Evolutionary conservation across 2,797 vertebrate species (phyloP), one percentile per base, ranked within the genome.

Genomic region (Nyctalus aviator): DNA sequence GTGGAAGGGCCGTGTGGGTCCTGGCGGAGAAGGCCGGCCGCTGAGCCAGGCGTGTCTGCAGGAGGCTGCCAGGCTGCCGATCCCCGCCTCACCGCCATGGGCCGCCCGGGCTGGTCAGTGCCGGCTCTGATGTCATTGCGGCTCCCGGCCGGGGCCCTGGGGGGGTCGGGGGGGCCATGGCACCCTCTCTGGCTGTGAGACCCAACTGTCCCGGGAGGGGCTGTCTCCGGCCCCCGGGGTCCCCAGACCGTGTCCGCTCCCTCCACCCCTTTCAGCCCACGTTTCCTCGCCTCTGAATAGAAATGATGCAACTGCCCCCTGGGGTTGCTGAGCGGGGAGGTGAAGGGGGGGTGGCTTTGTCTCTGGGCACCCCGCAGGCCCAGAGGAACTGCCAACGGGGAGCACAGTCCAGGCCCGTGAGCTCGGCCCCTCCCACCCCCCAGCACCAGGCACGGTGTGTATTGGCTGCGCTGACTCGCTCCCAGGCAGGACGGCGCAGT

Each of bases 81-180:
- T 57, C 86, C 57, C 72, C 7, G 1, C 41, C 48, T 53, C 21
- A 0, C 37, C 4, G 0, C 50, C 44, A 94, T 93, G 96, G 72
- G 73, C 93, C 7, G 1, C 50, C 90, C 75, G n/a, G 62, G 92
- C 93, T 92, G 96, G 92, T 95, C 88, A 93, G 95, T 96, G 35
- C 50, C 55, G 30, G 48, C 13, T 55, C 1, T 35, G 59, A 79
- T 0, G 0, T 46, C 8, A 0, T 13, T 1, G 0, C 2, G 2
- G 46, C 55, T 30, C 82, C 55, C n/a, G 1, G 66, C 46, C 35
- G 53, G 6, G 21, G 46, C n/a, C 37, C 20, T 1, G 12, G 41
- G 84, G 86, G 23, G 17, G n/a, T n/a, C n/a, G 41, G 41, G 32
- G 1, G 92, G 64, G 14, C 35, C 82, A 25, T 3, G 13, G 55